phyloP scores from a whole-genome alignment of 2,888 invertebrate species.

The Frankliniella fusca region DNA sequence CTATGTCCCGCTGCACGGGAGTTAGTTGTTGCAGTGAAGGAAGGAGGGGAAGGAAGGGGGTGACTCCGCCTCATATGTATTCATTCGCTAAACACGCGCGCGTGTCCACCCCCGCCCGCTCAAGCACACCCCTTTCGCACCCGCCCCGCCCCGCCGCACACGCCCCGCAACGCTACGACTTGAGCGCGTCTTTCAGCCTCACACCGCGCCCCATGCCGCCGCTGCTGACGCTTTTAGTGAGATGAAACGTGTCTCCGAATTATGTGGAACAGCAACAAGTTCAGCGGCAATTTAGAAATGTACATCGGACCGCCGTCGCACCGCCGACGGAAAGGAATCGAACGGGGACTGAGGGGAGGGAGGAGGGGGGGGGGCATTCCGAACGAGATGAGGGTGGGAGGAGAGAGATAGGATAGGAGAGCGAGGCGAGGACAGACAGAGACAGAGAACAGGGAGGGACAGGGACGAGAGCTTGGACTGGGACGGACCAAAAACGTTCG shows the following conservation, averaged over 20 bases:
- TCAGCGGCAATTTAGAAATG: background rate
- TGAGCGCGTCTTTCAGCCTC: too few relatives aligned
- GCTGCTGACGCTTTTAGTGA: constrained; percentile 7
- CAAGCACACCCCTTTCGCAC: background rate
- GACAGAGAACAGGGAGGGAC: too few relatives aligned
- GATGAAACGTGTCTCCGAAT: constrained; percentile 12
- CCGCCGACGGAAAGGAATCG: background rate
- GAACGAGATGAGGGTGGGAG: background rate
- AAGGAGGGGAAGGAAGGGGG: background rate
- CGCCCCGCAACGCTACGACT: too few relatives aligned
- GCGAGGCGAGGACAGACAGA: background rate
- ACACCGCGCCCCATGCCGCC: too few relatives aligned
- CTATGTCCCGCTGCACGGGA: too few relatives aligned
- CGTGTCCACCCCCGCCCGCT: background rate
- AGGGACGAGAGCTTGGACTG: too few relatives aligned
- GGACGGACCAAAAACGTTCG: too few relatives aligned
- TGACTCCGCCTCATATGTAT: background rate
- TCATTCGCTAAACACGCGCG: background rate
- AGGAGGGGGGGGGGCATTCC: background rate
- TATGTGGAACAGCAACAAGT: constrained; percentile 1
- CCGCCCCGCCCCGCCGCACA: background rate
- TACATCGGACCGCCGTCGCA: background rate
- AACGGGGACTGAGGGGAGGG: background rate
- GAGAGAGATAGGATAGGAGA: background rate
- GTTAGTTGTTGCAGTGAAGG: too few relatives aligned